These are phyloP conservation scores for Lapara coniferarum DNA, from an alignment of 2,888 invertebrate species.

Conservation along the genomic window DNA sequence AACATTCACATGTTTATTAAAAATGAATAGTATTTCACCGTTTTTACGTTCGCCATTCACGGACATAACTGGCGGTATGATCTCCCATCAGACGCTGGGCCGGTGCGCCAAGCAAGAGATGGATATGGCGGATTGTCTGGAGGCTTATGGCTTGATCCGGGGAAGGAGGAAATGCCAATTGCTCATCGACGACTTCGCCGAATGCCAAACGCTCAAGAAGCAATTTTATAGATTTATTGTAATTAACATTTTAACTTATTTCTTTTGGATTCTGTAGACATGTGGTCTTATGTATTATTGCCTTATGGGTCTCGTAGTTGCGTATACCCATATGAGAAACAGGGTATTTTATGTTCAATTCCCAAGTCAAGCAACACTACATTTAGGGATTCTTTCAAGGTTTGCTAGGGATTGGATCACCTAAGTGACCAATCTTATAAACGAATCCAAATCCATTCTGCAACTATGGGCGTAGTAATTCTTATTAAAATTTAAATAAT, in stretches of 20 bases:
- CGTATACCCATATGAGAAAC: too few species aligned
- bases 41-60: slow-evolving; percentile 86
- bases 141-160: slow-evolving; percentile 88
- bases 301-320: too few species aligned
- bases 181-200: slow-evolving; percentile 86
- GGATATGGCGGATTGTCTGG: slow-evolving; percentile 88
- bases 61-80: slow-evolving; percentile 85
- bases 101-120: slow-evolving; percentile 87
- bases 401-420: too few species aligned
- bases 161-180: slow-evolving; percentile 84
- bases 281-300: too few species aligned
- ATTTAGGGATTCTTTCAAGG: too few species aligned
- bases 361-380: too few species aligned
- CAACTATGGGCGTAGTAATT: too few species aligned
- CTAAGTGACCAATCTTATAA: too few species aligned
- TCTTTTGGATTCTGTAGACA: too few species aligned
- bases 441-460: too few species aligned
- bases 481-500: too few species aligned
- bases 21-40: slow-evolving; percentile 76
- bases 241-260: slow-evolving; percentile 37
- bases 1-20: not conserved
- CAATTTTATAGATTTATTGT: slow-evolving; percentile 83
- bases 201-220: slow-evolving; percentile 85
- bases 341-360: too few species aligned
- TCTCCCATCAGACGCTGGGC: slow-evolving; percentile 85